Conservation (phyloP, 2,888 invertebrate species). For the Leptinotarsa peninsularis region DNA sequence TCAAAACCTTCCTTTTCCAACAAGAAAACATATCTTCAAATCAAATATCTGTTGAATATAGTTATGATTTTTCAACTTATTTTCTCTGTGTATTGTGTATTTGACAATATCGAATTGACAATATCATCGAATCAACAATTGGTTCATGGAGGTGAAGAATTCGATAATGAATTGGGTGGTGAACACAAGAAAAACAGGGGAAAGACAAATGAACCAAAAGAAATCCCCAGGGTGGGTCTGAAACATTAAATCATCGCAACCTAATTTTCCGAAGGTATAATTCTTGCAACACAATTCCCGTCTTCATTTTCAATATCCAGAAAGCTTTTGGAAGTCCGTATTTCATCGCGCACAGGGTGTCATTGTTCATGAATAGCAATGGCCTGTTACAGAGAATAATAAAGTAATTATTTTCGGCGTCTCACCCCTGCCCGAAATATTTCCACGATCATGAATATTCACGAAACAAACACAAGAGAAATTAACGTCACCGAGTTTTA, state of each 20-base stretch:
- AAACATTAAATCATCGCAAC: neutral
- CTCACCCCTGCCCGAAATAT: constrained; percentile 8
- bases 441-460: constrained; percentile 35
- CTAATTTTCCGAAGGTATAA: neutral
- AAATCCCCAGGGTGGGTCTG: too few relatives aligned
- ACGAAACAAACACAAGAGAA: constrained; percentile 39
- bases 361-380: constrained; percentile 39
- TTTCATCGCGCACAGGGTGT: constrained; percentile 37
- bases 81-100: too few relatives aligned
- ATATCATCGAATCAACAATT: too few relatives aligned
- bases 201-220: too few relatives aligned
- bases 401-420: constrained; percentile 41
- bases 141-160: too few relatives aligned
- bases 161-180: too few relatives aligned
- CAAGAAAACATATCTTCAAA: too few relatives aligned
- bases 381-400: constrained; percentile 34
- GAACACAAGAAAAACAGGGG: too few relatives aligned
- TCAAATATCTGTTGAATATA: too few relatives aligned
- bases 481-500: constrained; percentile 36
- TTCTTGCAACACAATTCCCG: neutral
- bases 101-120: too few relatives aligned
- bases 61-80: too few relatives aligned
- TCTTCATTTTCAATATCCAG: constrained; percentile 4
- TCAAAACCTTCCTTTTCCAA: too few relatives aligned
- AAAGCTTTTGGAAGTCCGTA: constrained; percentile 9